Base-by-base conservation (phyloP, 2,888 invertebrate species). In the Scrobipalpa atriplicella region DNA sequence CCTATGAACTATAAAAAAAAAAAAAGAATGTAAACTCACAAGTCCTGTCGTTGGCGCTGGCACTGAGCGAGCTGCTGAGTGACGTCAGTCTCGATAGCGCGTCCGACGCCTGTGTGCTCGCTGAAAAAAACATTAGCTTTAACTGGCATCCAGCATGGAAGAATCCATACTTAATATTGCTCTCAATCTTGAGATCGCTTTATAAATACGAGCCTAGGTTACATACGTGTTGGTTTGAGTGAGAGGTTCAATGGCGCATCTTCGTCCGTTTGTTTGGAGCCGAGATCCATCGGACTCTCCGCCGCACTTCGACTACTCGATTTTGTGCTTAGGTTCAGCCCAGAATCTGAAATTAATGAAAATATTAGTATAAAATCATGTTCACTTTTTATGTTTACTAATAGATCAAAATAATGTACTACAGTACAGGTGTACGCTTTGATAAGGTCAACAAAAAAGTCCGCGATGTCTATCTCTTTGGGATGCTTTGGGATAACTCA, bases 221-320 rank as follows among this genome's bases (percentile, higher is more conserved):
- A 92, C 92, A 81, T 41, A 92, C 47, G 90, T 1, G 89, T 81
- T 0, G 96, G 96, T 85, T 97, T 97, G 72, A 97, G 93, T 1
- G 97, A 97, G 18, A 97, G 94, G 88, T 97, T 97, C 21, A 97
- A 93, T 0, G 97, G 97, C 0, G 96, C 94, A 77, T 97, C 97
- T 5, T 95, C 95, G 62, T 95, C 94, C 41, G 84, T 84, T 21
- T 71, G 68, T 2, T 80, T 43, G 73, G 83, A 69, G 1, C 92
- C 91, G 21, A 94, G 90, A 74, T 94, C 94, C 19, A 93, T 74
- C 0, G 94, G 92, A 0, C 92, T 85, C 13, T 93, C 93, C 18
- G 21, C 86, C 0, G 91, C 76, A 66, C 78, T 73, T 0, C 71
- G 63, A 54, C 71, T 72, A 68, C 70, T 75, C 0, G 93, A 89